These are phyloP conservation scores for Pollenia griseotomentosa DNA, from an alignment of 2,888 invertebrate species.

Conservation along the genomic window DNA sequence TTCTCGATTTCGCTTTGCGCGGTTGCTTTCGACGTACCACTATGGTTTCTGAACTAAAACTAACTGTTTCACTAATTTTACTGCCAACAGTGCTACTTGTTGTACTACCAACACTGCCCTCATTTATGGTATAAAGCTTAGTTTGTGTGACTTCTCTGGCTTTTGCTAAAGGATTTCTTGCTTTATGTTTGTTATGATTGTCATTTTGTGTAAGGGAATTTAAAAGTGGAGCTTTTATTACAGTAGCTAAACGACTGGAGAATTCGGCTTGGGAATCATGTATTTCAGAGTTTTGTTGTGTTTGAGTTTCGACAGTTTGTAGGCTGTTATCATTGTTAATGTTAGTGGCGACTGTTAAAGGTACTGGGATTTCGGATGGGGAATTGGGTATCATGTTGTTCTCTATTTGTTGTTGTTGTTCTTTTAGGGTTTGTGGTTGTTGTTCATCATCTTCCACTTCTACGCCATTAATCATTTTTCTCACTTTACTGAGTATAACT, in stretches of 20 bases:
- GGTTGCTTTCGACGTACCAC: conserved; percentile 80
- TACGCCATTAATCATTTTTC: conserved; percentile 74
- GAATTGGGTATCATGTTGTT: conserved; percentile 48
- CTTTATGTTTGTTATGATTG: conserved; percentile 4
- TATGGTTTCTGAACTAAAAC: conserved; percentile 81
- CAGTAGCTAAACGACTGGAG: conserved; percentile 79
- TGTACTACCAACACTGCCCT: conserved; percentile 72
- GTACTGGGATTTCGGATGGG: conserved; percentile 50
- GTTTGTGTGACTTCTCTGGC: conserved; percentile 47
- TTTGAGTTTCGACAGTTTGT: conserved; percentile 30
- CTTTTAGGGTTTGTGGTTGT: conserved; percentile 50
- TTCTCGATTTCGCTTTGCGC: conserved; percentile 75
- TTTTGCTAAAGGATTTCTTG: conserved; percentile 29
- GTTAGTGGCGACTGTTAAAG: conserved; percentile 25
- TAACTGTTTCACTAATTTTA: conserved; percentile 79
- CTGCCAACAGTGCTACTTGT: conserved; percentile 75
- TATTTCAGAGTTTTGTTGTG: conserved; percentile 44
- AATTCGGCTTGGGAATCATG: conserved; percentile 76
- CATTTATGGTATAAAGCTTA: conserved; percentile 63
- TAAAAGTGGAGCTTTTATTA: conserved; percentile 78
- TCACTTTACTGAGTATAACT: conserved; percentile 84
- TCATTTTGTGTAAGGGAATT: conserved; percentile 27
- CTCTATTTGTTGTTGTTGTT: conserved; percentile 49
- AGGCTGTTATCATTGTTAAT: conserved; percentile 35
- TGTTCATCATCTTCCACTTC: conserved; percentile 58